Base-by-base conservation (phyloP, 2,113 vertebrate genomes). In the Oryzias woworae region DNA sequence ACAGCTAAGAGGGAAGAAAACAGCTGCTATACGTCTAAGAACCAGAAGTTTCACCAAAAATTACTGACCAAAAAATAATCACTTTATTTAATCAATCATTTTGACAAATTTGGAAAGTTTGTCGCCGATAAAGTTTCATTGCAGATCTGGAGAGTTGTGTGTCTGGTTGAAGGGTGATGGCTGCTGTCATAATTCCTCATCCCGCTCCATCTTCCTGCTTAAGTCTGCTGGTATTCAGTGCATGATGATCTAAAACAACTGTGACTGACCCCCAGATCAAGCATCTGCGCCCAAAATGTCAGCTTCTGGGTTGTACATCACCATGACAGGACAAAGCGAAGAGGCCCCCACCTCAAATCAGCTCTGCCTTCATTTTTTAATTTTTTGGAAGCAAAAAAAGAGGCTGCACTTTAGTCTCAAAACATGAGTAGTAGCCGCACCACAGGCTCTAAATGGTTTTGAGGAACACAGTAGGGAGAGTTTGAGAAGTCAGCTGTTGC, bases 181-280 rank as follows among this genome's bases (percentile, higher is more conserved):
- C 70, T 71, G 61, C 69, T 62, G 66, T 60, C 84, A 71, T 87
- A 82, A 88, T 85, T 86, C 81, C 78, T 71, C 78, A 12, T 36
- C 87, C 83, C 77, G 71, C 72, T 77, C 70, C 69, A 84, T 82
- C 80, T 82, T 72, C 22, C 68, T 63, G 69, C 75, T 73, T 91
- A 88, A 90, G 84, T 85, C 83, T 14, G 50, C 67, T 79, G 88
- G 88, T 79, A 91, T 91, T 85, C 59, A 0, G 65, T 74, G 82
- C 66, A 90, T 80, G 86, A 88, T 84, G 84, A 91, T 88, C 89
- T 91, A 91, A 92, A 92, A 87, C 87, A 91, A 92, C 88, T 90
- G 89, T 89, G 86, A 85, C 78, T 67, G 63, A 80, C 82, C 76
- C 63, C 73, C 18, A 77, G 80, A 86, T 85, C 77, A 83, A 89